phyloP scores from a whole-genome alignment of 2,113 vertebrate genomes.

The Rhinolophus sinicus region DNA sequence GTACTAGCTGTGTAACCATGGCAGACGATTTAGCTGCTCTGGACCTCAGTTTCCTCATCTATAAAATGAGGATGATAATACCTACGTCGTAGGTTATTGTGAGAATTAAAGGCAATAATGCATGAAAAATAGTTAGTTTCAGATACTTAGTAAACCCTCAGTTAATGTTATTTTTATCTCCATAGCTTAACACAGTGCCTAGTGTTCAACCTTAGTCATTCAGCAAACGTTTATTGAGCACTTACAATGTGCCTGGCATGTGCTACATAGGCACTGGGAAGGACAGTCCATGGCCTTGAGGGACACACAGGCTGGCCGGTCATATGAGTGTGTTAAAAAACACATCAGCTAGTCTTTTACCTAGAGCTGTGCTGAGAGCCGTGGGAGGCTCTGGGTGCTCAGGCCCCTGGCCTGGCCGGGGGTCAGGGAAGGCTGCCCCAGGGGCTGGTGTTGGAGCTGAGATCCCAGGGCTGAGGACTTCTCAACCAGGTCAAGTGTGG shows the following conservation, averaged over 20 bases:
- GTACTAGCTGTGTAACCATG: background rate
- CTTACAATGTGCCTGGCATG: background rate
- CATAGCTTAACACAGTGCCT: background rate
- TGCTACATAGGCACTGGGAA: background rate
- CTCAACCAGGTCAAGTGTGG: background rate
- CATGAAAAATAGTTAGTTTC: background rate
- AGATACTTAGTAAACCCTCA: background rate
- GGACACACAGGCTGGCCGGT: background rate
- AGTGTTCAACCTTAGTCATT: background rate
- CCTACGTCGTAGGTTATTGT: background rate
- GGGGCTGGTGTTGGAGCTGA: background rate
- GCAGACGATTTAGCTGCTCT: background rate
- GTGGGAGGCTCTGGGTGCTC: background rate
- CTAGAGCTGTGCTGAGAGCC: background rate
- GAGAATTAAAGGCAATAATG: background rate
- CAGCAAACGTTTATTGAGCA: background rate
- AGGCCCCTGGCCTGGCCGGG: background rate
- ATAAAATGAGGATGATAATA: background rate
- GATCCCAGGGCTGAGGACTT: background rate
- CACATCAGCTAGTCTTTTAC: background rate
- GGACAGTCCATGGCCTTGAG: fast-evolving
- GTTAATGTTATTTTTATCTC: background rate
- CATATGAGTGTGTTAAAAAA: background rate
- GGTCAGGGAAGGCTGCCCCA: background rate
- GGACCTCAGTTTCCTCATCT: background rate